A percentile compares a stretch with the other conserved stretches of the same genome.
These are phyloP conservation scores for Drosophila lowei DNA, from an alignment of 1,140 invertebrate species.

Conservation along the genomic window DNA sequence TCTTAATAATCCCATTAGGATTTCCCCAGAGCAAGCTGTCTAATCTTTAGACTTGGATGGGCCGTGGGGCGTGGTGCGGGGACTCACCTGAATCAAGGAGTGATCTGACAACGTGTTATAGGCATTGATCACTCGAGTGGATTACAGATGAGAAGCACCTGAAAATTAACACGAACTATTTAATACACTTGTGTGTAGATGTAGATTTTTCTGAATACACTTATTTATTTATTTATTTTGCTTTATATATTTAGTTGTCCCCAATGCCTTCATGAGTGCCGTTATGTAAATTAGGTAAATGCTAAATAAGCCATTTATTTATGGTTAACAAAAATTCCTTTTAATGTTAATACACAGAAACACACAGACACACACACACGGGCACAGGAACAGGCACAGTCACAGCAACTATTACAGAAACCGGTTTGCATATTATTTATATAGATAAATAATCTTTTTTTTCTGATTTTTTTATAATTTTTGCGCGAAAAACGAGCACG, in stretches of 20 bases:
- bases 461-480: constrained; percentile 36
- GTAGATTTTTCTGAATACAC: constrained; percentile 1
- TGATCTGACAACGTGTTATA: constrained; percentile 35
- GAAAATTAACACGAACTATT: constrained; percentile 30
- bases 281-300: constrained; percentile 56
- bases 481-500: constrained; percentile 44
- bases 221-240: constrained; percentile 7
- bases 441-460: constrained; percentile 46
- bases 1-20: constrained; percentile 8
- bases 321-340: constrained; percentile 33
- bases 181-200: constrained; percentile 11
- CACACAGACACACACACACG: constrained; percentile 4
- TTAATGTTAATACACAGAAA: constrained; percentile 36
- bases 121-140: constrained; percentile 35
- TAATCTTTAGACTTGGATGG: constrained; percentile 1
- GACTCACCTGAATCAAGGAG: constrained; percentile 44
- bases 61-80: constrained; percentile 1
- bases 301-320: constrained; percentile 57
- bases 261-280: not conserved
- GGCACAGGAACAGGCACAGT: not conserved
- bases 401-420: constrained; percentile 44
- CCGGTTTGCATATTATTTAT: constrained; percentile 63
- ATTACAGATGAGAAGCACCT: constrained; percentile 20
- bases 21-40: constrained; percentile 4
- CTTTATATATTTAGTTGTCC: not conserved